phyloP scores from a whole-genome alignment of 2,888 invertebrate species.

The Conomelus anceps region DNA sequence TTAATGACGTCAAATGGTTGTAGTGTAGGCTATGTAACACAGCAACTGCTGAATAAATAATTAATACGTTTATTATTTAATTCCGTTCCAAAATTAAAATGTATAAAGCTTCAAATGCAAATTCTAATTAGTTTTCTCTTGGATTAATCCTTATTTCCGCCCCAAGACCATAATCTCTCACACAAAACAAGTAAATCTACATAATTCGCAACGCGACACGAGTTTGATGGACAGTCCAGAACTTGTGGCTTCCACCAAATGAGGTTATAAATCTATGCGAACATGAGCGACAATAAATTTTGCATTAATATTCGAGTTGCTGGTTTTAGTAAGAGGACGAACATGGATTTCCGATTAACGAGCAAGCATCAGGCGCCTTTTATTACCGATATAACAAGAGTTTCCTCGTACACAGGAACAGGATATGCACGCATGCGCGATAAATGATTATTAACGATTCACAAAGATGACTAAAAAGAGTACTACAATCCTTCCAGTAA shows the following conservation, averaged over 20 bases:
- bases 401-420: background rate
- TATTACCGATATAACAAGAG: background rate
- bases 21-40: too few species aligned
- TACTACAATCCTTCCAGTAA: background rate
- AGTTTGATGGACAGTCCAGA: background rate
- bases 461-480: background rate
- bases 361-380: background rate
- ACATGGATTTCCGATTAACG: background rate
- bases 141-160: background rate
- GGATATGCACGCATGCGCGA: background rate
- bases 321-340: background rate
- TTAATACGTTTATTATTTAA: too few species aligned
- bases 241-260: background rate
- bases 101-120: too few species aligned
- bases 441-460: background rate
- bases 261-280: background rate
- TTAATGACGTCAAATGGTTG: too few species aligned
- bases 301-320: background rate
- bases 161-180: background rate
- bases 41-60: too few species aligned
- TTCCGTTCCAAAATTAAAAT: too few species aligned
- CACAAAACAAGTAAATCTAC: background rate
- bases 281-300: background rate
- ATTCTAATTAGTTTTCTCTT: background rate
- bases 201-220: background rate